Percentiles rank a stretch among this genome's conserved stretches.
These are phyloP conservation scores for Peromyscus melanophrys DNA, from an alignment of 2,797 vertebrate genomes.

Conservation along the genomic window DNA sequence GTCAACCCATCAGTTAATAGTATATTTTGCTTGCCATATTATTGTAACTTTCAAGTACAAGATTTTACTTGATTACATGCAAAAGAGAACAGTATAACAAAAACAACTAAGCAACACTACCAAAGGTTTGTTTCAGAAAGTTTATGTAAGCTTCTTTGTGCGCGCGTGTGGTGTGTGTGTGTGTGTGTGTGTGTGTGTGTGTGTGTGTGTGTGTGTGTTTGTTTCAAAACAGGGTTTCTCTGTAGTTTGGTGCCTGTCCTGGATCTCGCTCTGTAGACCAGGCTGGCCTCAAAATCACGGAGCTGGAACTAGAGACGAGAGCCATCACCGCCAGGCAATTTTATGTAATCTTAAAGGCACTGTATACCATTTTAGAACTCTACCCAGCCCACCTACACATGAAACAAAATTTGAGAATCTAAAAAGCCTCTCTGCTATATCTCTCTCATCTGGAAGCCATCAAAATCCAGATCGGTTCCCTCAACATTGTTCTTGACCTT, in stretches of 20 bases:
- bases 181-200: no score
- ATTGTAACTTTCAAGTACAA: not conserved
- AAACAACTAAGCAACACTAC: not conserved
- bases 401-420: constrained; percentile 45
- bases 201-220: no score
- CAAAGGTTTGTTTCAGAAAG: not conserved
- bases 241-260: no score
- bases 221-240: no score
- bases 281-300: no score
- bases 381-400: not conserved
- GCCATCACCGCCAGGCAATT: not conserved
- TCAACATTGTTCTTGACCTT: constrained; percentile 34
- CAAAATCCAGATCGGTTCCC: not conserved
- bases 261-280: no score
- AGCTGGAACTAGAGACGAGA: no score
- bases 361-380: constrained; percentile 1
- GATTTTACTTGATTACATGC: not conserved
- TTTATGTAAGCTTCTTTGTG: not conserved
- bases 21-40: not conserved
- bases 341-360: not conserved
- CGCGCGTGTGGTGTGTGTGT: no score
- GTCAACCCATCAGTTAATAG: not conserved
- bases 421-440: constrained; percentile 1
- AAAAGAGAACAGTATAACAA: constrained; percentile 1
- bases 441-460: constrained; percentile 61